These are phyloP conservation scores for Myanophis thanlyinensis DNA, from an alignment of 2,113 vertebrate species.

Conservation along the genomic window DNA sequence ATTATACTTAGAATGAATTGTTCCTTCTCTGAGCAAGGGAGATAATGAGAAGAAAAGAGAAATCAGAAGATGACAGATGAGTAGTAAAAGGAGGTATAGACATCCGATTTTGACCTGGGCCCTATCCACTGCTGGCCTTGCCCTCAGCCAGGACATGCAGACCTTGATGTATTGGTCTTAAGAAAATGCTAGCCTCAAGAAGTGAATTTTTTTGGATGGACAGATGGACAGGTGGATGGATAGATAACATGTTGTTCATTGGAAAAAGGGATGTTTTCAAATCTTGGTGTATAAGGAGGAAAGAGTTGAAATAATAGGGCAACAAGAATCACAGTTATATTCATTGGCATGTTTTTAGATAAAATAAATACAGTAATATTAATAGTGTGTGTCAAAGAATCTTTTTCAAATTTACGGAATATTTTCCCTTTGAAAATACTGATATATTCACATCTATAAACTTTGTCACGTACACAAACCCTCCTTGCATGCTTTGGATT, in stretches of 20 bases:
- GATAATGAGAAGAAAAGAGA: neutral
- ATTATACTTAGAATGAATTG: neutral
- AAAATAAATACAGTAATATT: neutral
- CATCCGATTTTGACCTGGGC: neutral
- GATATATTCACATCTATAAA: conserved; percentile 64
- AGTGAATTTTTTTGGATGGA: too few relatives aligned
- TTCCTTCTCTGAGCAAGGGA: neutral
- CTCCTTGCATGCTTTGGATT: conserved; percentile 59
- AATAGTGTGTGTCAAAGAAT: neutral
- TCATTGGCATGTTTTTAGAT: neutral
- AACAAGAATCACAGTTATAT: neutral
- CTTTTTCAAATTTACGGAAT: neutral
- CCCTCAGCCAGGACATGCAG: neutral
- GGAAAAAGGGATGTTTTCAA: neutral
- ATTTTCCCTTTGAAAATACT: conserved; percentile 65
- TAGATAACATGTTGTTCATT: neutral
- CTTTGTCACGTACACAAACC: conserved; percentile 59
- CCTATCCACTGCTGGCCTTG: neutral
- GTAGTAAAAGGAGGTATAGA: neutral
- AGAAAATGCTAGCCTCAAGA: neutral
- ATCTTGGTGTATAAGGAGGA: neutral
- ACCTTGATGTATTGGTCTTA: neutral
- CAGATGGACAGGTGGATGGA: too few relatives aligned
- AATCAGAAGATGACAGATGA: neutral
- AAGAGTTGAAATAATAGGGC: neutral